Percentiles rank a stretch among this genome's conserved stretches.
Conservation (phyloP, 2,888 invertebrate genomes). For the Rhynchonema sp. region DNA sequence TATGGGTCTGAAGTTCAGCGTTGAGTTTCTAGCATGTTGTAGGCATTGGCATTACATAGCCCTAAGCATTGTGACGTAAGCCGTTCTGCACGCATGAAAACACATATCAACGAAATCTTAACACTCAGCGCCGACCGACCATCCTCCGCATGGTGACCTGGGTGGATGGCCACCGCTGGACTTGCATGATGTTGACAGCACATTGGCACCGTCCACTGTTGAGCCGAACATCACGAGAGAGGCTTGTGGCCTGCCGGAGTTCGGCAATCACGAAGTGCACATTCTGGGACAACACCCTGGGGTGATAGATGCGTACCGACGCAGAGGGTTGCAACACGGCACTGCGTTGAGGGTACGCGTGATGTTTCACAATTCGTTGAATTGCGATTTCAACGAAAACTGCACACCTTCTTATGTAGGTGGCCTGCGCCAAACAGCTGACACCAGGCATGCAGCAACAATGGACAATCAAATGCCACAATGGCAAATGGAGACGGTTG, state of each 20-base stretch:
- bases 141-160: background rate
- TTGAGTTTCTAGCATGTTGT: too few species aligned
- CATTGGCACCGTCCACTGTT: background rate
- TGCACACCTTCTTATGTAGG: too few species aligned
- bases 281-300: conserved; percentile 3
- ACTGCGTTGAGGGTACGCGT: background rate
- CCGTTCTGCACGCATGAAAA: too few species aligned
- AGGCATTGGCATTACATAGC: too few species aligned
- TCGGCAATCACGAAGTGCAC: background rate
- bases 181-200: background rate
- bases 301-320: background rate
- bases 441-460: too few species aligned
- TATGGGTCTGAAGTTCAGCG: too few species aligned
- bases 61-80: too few species aligned
- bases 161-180: background rate
- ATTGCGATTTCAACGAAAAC: too few species aligned
- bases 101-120: too few species aligned
- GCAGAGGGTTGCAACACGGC: conserved; percentile 2
- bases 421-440: too few species aligned
- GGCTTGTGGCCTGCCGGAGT: background rate
- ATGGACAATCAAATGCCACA: background rate
- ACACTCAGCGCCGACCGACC: background rate
- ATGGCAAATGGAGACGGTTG: background rate
- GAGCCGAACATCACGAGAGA: too few species aligned
- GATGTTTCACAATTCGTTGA: background rate